Base-by-base conservation (phyloP, 2,888 invertebrate species). In the Apantesis nais region DNA sequence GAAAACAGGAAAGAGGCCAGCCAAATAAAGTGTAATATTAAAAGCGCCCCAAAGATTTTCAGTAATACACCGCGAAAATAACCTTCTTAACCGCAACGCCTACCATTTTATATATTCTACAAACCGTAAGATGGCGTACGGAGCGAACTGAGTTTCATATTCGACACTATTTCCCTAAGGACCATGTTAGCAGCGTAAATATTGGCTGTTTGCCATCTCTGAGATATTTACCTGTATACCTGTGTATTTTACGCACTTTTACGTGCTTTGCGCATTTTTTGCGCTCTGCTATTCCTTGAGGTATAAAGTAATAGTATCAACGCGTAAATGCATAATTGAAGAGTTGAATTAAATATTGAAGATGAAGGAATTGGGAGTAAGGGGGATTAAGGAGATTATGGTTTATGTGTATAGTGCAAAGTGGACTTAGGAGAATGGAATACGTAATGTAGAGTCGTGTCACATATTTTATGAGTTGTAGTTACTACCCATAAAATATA, bases 121-220 rank as follows among this genome's bases (percentile, higher is more conserved):
- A 78, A 82, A 80, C 75, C 66, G 52, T 72, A 77, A 74, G 25
- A 80, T 74, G 71, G 75, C 61, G 66, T 62, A 66, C 67, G 55
- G n/a, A 60, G 44, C 62, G 69, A 70, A 67, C 72, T 62, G 66
- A 76, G 74, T 79, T 83, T 86, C 83, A 85, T 86, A 86, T 86
- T 85, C 85, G 85, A 82, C 88, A 86, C 86, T 88, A 90, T 90
- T 90, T 89, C 90, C 89, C 89, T 72, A 44, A 83, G 86, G 88
- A 80, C 69, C 70, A 70, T 68, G 78, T 80, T 79, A 82, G 80
- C 72, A 79, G 71, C 74, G 84, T 84, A 87, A 87, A 87, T 87
- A 86, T 87, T 87, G 87, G 85, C 83, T 71, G 73, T 63, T 44
- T 63, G 81, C 81, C 76, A 78, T 77, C 74, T 70, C 62, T 58